phyloP scores from a whole-genome alignment of 2,888 invertebrate genomes.

The Rhamnusium bicolor region DNA sequence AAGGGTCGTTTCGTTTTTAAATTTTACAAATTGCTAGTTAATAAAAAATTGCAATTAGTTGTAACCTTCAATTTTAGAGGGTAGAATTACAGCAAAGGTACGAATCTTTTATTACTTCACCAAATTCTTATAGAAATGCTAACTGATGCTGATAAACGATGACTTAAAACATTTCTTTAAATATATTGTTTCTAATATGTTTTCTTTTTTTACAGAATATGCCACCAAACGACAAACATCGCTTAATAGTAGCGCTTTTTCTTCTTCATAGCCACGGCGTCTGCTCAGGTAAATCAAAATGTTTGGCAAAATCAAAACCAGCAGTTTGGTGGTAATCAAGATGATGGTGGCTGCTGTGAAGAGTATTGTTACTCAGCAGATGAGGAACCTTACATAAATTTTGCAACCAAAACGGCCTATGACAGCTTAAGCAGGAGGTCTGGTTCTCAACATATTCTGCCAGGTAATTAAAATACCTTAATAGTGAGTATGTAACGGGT shows the following conservation, averaged over 20 bases:
- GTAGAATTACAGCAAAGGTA: no score
- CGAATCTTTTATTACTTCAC: no score
- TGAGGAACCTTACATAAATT: conserved; percentile 78
- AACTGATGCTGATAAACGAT: no score
- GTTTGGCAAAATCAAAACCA: conserved; percentile 26
- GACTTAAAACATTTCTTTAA: no score
- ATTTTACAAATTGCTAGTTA: no score
- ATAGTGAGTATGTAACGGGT: no score
- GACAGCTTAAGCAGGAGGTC: conserved; percentile 72
- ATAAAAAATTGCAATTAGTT: no score
- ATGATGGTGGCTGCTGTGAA: conserved; percentile 71
- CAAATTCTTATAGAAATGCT: no score
- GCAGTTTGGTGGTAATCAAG: conserved; percentile 45
- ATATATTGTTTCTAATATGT: no score
- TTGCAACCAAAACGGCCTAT: conserved; percentile 85
- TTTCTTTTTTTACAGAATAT: not conserved
- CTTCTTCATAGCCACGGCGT: not conserved
- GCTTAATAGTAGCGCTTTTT: not conserved
- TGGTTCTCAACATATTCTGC: conserved; percentile 75
- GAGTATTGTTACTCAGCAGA: conserved; percentile 77
- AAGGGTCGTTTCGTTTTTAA: no score
- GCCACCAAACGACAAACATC: not conserved
- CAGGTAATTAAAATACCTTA: conserved; percentile 75
- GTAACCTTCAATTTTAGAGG: no score
- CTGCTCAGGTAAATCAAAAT: not conserved